These are phyloP conservation scores for Oreochromis grahami DNA, from an alignment of 2,797 vertebrate genomes.

Conservation along the genomic window DNA sequence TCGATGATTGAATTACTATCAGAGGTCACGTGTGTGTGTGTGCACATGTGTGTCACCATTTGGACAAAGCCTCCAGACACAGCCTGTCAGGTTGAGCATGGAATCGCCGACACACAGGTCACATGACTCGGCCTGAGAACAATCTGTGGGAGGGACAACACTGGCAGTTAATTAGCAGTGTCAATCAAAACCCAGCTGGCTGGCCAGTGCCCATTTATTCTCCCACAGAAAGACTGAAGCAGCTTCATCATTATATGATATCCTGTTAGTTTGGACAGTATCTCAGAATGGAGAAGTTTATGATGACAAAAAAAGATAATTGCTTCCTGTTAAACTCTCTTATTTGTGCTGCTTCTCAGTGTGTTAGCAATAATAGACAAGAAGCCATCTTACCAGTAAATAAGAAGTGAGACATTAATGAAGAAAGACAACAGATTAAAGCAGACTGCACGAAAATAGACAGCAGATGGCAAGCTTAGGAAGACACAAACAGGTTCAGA, in stretches of 20 bases:
- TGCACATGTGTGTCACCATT: constrained; percentile 48
- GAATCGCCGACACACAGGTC: constrained; percentile 74
- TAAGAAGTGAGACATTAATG: neutral
- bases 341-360: neutral
- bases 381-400: neutral
- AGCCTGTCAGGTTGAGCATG: constrained; percentile 75
- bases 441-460: neutral
- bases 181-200: constrained; percentile 12
- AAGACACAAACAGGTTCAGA: neutral
- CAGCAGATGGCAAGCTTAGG: neutral
- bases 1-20: constrained; percentile 73
- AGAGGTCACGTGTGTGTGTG: constrained; percentile 19
- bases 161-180: constrained; percentile 1
- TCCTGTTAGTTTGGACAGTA: neutral
- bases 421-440: neutral
- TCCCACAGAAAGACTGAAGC: neutral
- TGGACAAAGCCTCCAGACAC: constrained; percentile 78
- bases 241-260: neutral
- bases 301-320: neutral
- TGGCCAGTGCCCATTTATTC: neutral
- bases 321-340: neutral
- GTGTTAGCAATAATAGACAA: neutral
- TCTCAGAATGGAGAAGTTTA: neutral
- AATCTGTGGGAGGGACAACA: constrained; percentile 47
- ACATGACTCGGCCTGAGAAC: constrained; percentile 74